Base-by-base conservation (phyloP, 2,888 invertebrate species). In the Pseudeuparius sepicola region DNA sequence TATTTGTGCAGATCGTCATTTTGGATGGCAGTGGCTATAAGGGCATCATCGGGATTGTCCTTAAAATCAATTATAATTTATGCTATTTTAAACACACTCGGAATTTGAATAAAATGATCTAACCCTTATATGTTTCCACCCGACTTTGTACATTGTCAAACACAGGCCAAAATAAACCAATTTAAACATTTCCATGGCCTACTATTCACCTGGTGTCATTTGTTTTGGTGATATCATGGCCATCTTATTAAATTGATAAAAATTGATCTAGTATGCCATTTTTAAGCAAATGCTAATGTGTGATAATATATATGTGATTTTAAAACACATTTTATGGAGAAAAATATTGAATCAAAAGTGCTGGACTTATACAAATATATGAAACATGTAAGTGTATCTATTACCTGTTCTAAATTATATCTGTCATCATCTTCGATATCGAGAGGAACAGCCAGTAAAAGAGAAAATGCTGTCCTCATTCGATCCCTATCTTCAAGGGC, bases 401-500 rank as follows among this genome's bases (percentile, higher is more conserved):
- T 39, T 46, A 59, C 60, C 50, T 61, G 62, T 30, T 65, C 59
- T 4, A 64, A 44, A 36, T 61, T 67, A 48, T 80, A 73, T 53
- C 78, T 76, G 24, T 86, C 82, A 45, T 87, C 86, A 53, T 85
- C 86, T 57, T 84, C 83, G 40, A 80, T 73, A 50, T 85, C 80
- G 39, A 84, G 69, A 42, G 88, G 89, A 25, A 94, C 85, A 42
- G 89, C 86, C 17, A 97, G 68, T 53, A 98, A 68, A 44, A 87
- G 79, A 46, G 84, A 79, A 64, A 98, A 98, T 0, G 89, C 83
- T 40, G 81, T 79, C 61, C 89, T 87, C 71, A 97, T 94, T 54
- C 89, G 88, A 39, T 96, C 93, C 6, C 80, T 74, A 63, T 94
- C 93, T 18, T 84, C 87, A 43, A 89, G 65, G n/a, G 88, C 86